A percentile compares a stretch with the other conserved stretches of the same genome.
Evolutionary conservation across 37 sponge, comb jelly and placozoan genomes (phyloP).

Genomic region (Agelas oroides): DNA sequence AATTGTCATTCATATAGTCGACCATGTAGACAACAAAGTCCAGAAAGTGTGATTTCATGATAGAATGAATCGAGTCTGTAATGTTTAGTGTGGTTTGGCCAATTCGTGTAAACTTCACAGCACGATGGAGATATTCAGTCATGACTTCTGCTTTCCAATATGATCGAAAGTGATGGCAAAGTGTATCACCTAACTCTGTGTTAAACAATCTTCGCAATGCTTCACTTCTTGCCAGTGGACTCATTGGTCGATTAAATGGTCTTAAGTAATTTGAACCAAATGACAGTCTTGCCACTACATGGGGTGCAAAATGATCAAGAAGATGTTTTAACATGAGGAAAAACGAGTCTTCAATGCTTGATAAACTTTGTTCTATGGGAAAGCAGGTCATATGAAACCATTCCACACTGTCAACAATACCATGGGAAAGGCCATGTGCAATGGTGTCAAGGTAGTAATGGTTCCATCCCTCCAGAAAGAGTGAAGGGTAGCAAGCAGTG

Average conservation of each 20-base stretch:
- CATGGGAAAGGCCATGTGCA: background rate
- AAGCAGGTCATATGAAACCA: conserved; percentile 26
- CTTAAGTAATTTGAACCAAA: background rate
- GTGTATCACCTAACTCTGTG: conserved; percentile 17
- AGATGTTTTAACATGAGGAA: background rate
- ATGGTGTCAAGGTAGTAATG: conserved; percentile 59
- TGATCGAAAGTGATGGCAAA: conserved; percentile 28
- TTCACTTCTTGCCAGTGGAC: background rate
- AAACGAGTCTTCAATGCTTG: background rate
- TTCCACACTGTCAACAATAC: conserved; percentile 8
- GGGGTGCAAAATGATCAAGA: background rate
- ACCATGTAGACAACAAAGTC: conserved; percentile 64
- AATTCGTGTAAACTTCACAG: conserved; percentile 24
- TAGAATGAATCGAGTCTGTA: conserved; percentile 45
- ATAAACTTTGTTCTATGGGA: background rate
- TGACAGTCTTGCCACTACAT: background rate
- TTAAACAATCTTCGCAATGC: conserved; percentile 7
- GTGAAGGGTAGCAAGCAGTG: conserved; percentile 74
- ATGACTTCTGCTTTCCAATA: conserved; percentile 49
- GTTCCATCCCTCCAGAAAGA: conserved; percentile 83
- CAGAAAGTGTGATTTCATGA: conserved; percentile 29
- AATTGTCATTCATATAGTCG: conserved; percentile 33
- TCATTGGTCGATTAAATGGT: background rate
- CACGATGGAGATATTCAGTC: conserved; percentile 45
- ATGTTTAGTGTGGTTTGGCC: conserved; percentile 50